Base-by-base conservation (phyloP, 2,113 vertebrate species). In the Apteryx mantelli region DNA sequence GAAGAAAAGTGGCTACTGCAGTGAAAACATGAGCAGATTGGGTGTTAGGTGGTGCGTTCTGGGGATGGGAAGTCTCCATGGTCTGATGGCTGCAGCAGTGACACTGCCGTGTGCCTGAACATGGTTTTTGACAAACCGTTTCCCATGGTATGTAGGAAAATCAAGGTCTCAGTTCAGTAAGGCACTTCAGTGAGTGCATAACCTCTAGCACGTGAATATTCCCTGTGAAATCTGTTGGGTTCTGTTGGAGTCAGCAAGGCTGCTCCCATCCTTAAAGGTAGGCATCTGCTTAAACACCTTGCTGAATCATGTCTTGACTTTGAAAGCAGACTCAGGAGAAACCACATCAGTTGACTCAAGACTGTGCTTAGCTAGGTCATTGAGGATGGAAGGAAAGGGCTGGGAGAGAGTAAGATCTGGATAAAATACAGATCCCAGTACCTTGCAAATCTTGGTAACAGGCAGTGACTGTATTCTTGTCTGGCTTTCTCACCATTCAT, bases 231-330 rank as follows among this genome's bases (percentile, higher is more conserved):
- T 95, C 92, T 92, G 20, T 60, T 53, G 70, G 53, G 92, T 95
- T 96, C 88, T 96, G 82, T 93, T 90, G 89, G 93, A 95, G 93
- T 97, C 95, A 95, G 94, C 96, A 95, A 94, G 89, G 68, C 96
- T 96, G 94, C 91, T 97, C 91, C 94, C 93, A 88, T 76, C 93
- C 88, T 97, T 88, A 86, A 96, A 97, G 94, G 91, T 88, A 95
- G 85, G 68, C 87, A 95, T 95, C 87, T 96, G 93, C 87, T 93
- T 95, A 95, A 94, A 71, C 80, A 88, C 95, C 56, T 90, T 96
- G 94, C 96, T 97, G 96, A 97, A 90, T 97, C 96, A 96, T 94
- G 94, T 84, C 93, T 95, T 96, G 85, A 94, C 93, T 97, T 95
- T 96, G 91, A 96, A 95, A 88, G 89, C 11, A 94, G 79, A 75